Conservation (phyloP, 2,113 vertebrate species). For the Machaerirhynchus nigripectus region DNA sequence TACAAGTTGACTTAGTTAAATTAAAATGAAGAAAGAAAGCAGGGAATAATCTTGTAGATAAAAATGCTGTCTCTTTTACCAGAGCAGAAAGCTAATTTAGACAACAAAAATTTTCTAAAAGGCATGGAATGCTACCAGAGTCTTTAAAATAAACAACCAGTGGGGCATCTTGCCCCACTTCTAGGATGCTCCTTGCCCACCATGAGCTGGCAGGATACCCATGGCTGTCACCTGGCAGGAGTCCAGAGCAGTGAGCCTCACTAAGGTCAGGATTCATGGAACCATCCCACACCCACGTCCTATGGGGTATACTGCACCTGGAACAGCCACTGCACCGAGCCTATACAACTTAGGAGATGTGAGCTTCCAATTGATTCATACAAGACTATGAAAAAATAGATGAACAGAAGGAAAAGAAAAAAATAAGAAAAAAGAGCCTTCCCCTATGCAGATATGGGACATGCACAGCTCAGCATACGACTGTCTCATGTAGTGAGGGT, state of each 20-base stretch:
- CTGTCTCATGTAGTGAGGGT: background rate
- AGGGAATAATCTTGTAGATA: background rate
- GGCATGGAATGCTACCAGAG: background rate
- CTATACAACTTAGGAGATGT: background rate
- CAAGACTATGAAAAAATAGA: background rate
- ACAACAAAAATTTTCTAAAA: background rate
- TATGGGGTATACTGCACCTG: background rate
- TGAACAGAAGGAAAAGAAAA: accelerated
- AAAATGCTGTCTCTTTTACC: background rate
- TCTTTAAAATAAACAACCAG: background rate
- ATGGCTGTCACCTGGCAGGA: background rate
- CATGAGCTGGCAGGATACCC: background rate
- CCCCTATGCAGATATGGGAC: accelerated
- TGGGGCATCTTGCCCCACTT: background rate
- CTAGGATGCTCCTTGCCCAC: background rate
- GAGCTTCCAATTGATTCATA: background rate
- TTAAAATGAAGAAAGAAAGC: background rate
- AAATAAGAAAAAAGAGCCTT: accelerated
- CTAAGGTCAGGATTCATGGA: background rate
- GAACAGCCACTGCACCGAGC: background rate
- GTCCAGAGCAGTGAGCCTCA: background rate
- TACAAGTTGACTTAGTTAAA: background rate
- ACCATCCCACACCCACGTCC: background rate
- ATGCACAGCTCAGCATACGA: accelerated
- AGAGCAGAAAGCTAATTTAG: background rate